Base-by-base conservation (phyloP, 2,797 vertebrate species). In the Rhadinocentrus ornatus region DNA sequence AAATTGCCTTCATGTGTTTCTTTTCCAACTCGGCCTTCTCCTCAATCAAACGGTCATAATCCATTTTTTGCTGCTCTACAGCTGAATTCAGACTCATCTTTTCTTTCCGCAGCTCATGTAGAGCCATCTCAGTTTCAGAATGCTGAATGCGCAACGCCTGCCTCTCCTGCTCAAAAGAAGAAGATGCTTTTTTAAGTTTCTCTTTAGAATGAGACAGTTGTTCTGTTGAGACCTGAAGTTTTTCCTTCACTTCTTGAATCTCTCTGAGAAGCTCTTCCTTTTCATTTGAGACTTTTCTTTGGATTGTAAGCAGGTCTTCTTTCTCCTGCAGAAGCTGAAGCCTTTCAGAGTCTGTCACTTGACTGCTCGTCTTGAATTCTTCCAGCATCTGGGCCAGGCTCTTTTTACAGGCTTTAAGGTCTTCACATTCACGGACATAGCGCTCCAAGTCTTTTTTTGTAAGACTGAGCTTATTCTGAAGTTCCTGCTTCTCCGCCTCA, bases 321-420 rank as follows among this genome's bases (percentile, higher is more conserved):
- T 97, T 98, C 86, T 98, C 96, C 20, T 95, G 95, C 50, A 96
- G 84, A 29, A 98, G 93, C 34, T 94, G 90, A 70, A 95, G 69
- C 37, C 92, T 92, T 61, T 98, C 93, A 0, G 94, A 95, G 78
- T 94, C 93, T 0, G 95, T 95, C 29, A 89, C 84, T 11, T 96
- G 94, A 71, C 92, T 94, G 7, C 92, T 96, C 6, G 94, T 93
- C 85, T 96, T 96, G 9, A 93, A 85, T 71, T 97, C 96, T 29
- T 98, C 96, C 27, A 99, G 86, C 80, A 94, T 90, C 79, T 88
- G 85, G 0, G 91, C 86, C 61, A 98, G 83, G 46, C 91, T 93
- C 0, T 26, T 62, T 46, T 95, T 96, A n/a, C 95, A 93, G 50
- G 89, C 90, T 86, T 94, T 92, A 35, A 97, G 84, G 69, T 97